These are phyloP conservation scores for Gymnocheta viridis DNA, from an alignment of 2,888 invertebrate species.

Conservation along the genomic window DNA sequence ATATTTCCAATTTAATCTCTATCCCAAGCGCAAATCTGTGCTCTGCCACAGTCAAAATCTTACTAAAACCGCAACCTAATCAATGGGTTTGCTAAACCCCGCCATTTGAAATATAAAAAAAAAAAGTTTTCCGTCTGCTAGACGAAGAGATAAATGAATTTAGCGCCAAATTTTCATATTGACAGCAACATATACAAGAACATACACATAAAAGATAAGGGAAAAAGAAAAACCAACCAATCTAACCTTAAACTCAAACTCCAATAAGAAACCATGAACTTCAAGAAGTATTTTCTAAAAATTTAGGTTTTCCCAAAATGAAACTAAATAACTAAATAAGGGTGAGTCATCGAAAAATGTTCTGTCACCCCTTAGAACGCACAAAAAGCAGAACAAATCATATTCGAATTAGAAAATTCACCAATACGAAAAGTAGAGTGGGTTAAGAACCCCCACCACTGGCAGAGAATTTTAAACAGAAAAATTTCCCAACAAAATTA, in stretches of 20 bases:
- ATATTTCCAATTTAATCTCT: neutral
- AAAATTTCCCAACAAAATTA: slow-evolving; percentile 5
- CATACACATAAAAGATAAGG: neutral
- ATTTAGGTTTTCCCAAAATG: slow-evolving; percentile 5
- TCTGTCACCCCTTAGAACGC: slow-evolving; percentile 49
- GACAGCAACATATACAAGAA: slow-evolving; percentile 1
- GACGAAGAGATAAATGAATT: slow-evolving; percentile 32
- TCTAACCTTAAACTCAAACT: slow-evolving; percentile 57
- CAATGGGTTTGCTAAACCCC: slow-evolving; percentile 39
- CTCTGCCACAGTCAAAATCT: slow-evolving; percentile 45
- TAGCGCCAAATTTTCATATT: slow-evolving; percentile 63
- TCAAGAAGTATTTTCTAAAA: slow-evolving; percentile 36
- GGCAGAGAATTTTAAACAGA: slow-evolving; percentile 28
- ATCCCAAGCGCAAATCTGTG: slow-evolving; percentile 27
- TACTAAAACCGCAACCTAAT: slow-evolving; percentile 42
- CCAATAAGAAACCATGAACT: slow-evolving; percentile 69
- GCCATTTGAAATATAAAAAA: slow-evolving; percentile 48
- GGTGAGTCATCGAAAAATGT: slow-evolving; percentile 45
- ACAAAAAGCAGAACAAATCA: slow-evolving; percentile 21
- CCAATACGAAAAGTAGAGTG: slow-evolving; percentile 61
- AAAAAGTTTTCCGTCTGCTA: slow-evolving; percentile 11
- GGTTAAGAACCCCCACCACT: slow-evolving; percentile 46
- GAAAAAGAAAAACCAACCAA: slow-evolving; percentile 44
- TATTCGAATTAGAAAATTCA: slow-evolving; percentile 46
- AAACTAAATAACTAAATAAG: slow-evolving; percentile 15